Conservation (phyloP, 2,113 vertebrate genomes). For the Scophthalmus maximus region DNA sequence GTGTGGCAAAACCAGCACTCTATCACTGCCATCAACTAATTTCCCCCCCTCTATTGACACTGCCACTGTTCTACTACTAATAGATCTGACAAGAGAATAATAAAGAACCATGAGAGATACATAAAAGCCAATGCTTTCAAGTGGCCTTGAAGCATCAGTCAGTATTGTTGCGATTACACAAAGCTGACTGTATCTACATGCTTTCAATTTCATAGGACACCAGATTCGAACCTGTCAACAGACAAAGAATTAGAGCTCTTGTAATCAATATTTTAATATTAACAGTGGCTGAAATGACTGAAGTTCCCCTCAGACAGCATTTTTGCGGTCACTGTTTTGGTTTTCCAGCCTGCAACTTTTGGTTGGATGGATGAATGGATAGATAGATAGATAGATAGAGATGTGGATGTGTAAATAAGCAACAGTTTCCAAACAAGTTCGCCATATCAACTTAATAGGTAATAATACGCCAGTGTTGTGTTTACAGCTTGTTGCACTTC, state of each 20-base stretch:
- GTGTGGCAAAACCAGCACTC: neutral
- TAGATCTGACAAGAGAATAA: slow-evolving; percentile 9
- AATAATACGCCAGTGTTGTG: neutral
- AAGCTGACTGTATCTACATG: neutral
- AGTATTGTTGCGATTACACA: neutral
- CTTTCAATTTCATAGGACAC: neutral
- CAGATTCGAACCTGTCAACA: neutral
- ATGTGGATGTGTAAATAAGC: neutral
- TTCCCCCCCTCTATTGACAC: neutral
- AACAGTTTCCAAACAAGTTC: neutral
- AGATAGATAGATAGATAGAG: no score
- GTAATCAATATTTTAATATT: neutral
- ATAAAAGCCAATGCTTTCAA: neutral
- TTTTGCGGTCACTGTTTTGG: no score
- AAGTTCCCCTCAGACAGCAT: no score
- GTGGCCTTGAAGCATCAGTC: slow-evolving; percentile 2
- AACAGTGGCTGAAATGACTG: neutral
- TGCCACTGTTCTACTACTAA: slow-evolving; percentile 9
- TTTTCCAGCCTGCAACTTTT: no score
- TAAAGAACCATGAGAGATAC: neutral
- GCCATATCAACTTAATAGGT: neutral
- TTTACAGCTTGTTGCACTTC: neutral
- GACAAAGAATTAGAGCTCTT: neutral
- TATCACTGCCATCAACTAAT: neutral
- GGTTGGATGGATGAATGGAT: no score